Evolutionary conservation across 2,797 vertebrate genomes (phyloP).

Genomic region (Vespertilio murinus): DNA sequence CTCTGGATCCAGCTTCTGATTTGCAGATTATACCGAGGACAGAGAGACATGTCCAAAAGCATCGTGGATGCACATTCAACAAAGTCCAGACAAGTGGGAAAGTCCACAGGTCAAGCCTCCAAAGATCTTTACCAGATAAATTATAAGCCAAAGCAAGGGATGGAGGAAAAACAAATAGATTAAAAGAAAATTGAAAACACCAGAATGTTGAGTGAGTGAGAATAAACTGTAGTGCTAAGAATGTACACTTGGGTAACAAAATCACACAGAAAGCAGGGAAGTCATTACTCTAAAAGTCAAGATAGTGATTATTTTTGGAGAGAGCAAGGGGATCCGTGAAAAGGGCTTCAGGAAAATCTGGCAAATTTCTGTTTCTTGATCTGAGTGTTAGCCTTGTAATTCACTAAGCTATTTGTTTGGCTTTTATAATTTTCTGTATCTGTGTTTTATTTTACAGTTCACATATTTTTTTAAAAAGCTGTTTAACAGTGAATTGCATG

Average conservation of each 20-base stretch:
- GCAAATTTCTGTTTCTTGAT: conserved; percentile 33
- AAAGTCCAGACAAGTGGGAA: background rate
- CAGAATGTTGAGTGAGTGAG: background rate
- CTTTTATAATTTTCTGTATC: background rate
- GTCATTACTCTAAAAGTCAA: background rate
- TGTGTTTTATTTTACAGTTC: conserved; percentile 48
- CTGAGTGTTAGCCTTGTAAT: background rate
- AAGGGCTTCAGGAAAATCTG: background rate
- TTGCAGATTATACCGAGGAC: background rate
- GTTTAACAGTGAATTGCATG: background rate
- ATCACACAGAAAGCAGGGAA: background rate
- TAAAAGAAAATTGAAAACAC: background rate
- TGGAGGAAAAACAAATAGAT: background rate
- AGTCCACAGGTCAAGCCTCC: background rate
- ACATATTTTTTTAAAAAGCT: background rate
- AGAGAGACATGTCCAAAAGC: background rate
- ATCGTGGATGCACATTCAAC: background rate
- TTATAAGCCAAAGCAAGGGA: background rate
- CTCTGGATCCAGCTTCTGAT: conserved; percentile 13
- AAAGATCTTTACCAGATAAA: background rate
- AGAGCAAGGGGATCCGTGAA: background rate
- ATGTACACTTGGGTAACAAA: background rate
- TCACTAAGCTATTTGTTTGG: background rate
- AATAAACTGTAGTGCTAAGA: background rate
- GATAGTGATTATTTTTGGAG: conserved; percentile 27